phyloP scores from a whole-genome alignment of 2,888 invertebrate genomes.

The Alcis repandata region DNA sequence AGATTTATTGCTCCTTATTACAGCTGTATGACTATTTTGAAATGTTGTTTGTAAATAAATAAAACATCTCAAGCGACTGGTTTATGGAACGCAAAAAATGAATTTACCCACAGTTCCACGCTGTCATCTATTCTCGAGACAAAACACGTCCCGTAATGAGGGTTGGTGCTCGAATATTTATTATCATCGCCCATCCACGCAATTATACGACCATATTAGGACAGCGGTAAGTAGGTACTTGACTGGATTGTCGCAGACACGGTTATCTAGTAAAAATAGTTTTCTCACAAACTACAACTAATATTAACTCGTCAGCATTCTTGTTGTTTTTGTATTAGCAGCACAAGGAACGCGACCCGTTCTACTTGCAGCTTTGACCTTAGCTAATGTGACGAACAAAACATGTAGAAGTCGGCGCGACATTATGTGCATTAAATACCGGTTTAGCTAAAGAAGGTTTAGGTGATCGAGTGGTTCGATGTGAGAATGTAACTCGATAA shows the following conservation, averaged over 20 bases:
- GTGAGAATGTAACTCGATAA: conserved; percentile 66
- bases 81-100: conserved; percentile 41
- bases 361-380: conserved; percentile 37
- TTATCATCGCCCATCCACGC: conserved; percentile 40
- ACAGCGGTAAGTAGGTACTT: conserved; percentile 39
- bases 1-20: conserved; percentile 27
- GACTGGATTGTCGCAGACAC: conserved; percentile 37
- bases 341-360: conserved; percentile 32
- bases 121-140: conserved; percentile 44
- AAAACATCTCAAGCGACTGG: conserved; percentile 38
- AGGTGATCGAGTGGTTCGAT: conserved; percentile 64
- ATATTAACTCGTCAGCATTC: conserved; percentile 38
- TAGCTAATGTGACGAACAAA: conserved; percentile 39
- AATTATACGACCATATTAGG: conserved; percentile 45
- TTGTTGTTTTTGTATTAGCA: conserved; percentile 29
- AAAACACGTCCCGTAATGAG: conserved; percentile 44
- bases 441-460: conserved; percentile 62
- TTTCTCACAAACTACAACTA: conserved; percentile 44
- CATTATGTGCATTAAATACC: conserved; percentile 51
- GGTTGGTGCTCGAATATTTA: conserved; percentile 43
- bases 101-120: conserved; percentile 49
- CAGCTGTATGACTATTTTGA: conserved; percentile 37
- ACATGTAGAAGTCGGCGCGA: conserved; percentile 33
- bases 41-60: conserved; percentile 47
- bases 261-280: conserved; percentile 44